Base-by-base conservation (phyloP, 2,888 invertebrate genomes). In the Flexamia atlantica region DNA sequence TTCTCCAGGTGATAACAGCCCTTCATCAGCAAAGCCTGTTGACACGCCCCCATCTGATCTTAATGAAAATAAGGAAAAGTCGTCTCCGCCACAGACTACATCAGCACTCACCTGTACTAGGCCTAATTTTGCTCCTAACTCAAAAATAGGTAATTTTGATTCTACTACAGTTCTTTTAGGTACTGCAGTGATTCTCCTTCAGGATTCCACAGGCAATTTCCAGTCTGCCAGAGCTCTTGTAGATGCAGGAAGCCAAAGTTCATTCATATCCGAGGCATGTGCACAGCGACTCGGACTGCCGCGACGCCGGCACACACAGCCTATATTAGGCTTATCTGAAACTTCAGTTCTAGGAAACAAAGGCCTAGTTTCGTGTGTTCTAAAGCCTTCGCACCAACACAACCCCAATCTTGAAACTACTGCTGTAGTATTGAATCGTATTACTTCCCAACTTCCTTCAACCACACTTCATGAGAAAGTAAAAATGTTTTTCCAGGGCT, bases 211-310 rank as follows among this genome's bases (percentile, higher is more conserved):
- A 7, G 25, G 30, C 17, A 5, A 17, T 7, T 68, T 68, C 25
- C 68, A 28, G 28, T 9, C 68, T 23, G 30, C 25, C 9, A 23
- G 68, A 25, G 68, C 68, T 7, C 30, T 68, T 9, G 25, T 68
- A 9, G 17, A 57, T 23, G 57, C 57, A 10, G 57, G 57, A 10
- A 57, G 57, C 17, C 57, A 57, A 17, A 57, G 57, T 14, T 68
- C 68, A 9, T 68, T 68, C 30, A 68, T 68, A 7, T 23, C 68
- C 23, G 30, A 68, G 7, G 23, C 23, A 28, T 68, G 68, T 68
- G 25, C 25, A 9, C 23, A 28, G 7, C 23, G 17, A 28, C 28
- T 68, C 4, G 3, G 30, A 23, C 17, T 68, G 17, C 68, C 68
- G 9, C 30, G 68, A 28, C 23, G 17, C 7, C 9, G 25, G 25